Conservation (phyloP, 2,113 vertebrate genomes). For the Dinomys branickii region DNA sequence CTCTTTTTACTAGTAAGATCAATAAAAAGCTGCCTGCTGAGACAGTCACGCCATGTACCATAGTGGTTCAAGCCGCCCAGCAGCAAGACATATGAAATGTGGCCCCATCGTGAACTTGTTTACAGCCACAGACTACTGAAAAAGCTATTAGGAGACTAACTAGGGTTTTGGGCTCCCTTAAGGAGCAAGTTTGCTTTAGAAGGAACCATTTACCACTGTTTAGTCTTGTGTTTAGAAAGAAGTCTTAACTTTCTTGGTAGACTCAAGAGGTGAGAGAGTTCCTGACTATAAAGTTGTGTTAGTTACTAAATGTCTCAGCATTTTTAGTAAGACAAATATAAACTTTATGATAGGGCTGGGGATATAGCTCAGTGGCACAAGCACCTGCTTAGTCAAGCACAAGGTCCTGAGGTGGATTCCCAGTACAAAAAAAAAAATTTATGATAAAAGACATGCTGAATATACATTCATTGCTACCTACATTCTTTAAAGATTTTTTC, state of each 20-base stretch:
- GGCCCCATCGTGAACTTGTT: neutral
- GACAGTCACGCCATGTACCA: neutral
- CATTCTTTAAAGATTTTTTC: constrained; percentile 15
- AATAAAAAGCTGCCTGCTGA: neutral
- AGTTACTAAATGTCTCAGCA: constrained; percentile 37
- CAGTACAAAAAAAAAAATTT: neutral
- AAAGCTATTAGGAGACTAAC: neutral
- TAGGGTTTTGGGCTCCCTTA: neutral
- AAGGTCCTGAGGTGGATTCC: too few relatives aligned
- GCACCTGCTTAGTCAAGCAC: too few relatives aligned
- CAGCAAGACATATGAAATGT: neutral
- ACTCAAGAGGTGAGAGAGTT: constrained; percentile 32
- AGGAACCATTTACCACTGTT: neutral
- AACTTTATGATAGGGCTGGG: neutral
- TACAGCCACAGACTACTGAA: neutral
- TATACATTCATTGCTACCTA: neutral
- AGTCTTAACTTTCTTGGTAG: constrained; percentile 43
- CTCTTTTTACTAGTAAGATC: neutral
- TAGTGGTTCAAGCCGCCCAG: neutral
- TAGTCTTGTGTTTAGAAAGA: constrained; percentile 32
- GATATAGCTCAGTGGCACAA: too few relatives aligned
- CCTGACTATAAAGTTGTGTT: constrained; percentile 32
- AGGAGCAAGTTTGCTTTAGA: neutral
- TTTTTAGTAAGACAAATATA: constrained; percentile 33
- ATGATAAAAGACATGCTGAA: neutral